These are phyloP conservation scores for Drosophila subsilvestris DNA, from an alignment of 2,888 invertebrate species.

Conservation along the genomic window DNA sequence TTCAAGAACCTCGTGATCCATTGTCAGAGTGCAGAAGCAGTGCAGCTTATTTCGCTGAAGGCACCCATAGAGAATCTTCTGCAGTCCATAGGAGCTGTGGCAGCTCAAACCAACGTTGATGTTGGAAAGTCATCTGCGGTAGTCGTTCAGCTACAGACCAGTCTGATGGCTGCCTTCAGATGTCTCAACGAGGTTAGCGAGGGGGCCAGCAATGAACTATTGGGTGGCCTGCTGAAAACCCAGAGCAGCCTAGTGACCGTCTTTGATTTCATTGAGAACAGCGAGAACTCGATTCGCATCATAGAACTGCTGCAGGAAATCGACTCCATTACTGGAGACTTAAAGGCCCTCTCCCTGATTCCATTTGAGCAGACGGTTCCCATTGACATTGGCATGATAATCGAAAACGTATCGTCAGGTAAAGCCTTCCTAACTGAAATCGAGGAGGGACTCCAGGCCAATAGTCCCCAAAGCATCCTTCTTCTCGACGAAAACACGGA, in stretches of 20 bases:
- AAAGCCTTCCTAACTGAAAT: slow-evolving; percentile 73
- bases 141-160: slow-evolving; percentile 77
- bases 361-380: slow-evolving; percentile 28
- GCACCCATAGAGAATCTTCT: slow-evolving; percentile 66
- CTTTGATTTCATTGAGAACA: slow-evolving; percentile 82
- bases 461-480: slow-evolving; percentile 60
- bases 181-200: slow-evolving; percentile 79
- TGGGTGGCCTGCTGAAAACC: slow-evolving; percentile 64
- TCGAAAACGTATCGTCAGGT: slow-evolving; percentile 70
- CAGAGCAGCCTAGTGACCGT: slow-evolving; percentile 77
- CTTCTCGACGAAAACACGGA: slow-evolving; percentile 70
- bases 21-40: slow-evolving; percentile 25
- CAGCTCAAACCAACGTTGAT: slow-evolving; percentile 69
- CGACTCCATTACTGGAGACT: slow-evolving; percentile 74
- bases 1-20: slow-evolving; percentile 62
- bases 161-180: slow-evolving; percentile 80
- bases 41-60: slow-evolving; percentile 44
- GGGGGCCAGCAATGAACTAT: slow-evolving; percentile 53
- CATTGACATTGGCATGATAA: slow-evolving; percentile 59
- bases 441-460: slow-evolving; percentile 70
- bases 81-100: slow-evolving; percentile 63
- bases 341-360: slow-evolving; percentile 54
- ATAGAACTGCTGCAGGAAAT: slow-evolving; percentile 82
- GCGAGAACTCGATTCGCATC: slow-evolving; percentile 74
- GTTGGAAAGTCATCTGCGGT: slow-evolving; percentile 77